Evolutionary conservation across 64 coral and sea anemone genomes (phyloP), one percentile per base, ranked within the genome.

Genomic region (Catalaphyllia jardinei): DNA sequence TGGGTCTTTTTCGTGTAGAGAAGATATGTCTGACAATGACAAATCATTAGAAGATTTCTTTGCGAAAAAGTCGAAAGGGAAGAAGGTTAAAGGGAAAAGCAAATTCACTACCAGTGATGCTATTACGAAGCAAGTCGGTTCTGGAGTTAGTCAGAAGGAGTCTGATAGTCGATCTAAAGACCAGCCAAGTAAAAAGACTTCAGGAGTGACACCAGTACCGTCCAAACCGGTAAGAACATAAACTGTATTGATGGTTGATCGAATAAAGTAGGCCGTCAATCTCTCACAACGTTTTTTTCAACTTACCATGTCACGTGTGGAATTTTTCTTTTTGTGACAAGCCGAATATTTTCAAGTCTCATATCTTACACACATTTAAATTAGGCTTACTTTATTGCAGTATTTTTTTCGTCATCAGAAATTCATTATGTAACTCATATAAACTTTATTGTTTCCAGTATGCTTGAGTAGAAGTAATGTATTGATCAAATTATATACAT

Each of bases 1-100:
- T 83, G 83, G 84, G 82, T 89, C 51, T 74, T 88, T 78, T 76
- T 91, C 88, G 90, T 95, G 93, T 62, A 84, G 82, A 95, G 42
- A 95, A 85, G 81, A 82, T 71, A 99, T 99, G 97, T 94, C 87
- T 75, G 91, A 95, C 73, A 79, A 92, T 84, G 97, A 99, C 77
- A 95, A 95, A 87, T 95, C 93, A 75, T 93, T 99, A 76, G 97
- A 99, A 52, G 94, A 95, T 99, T 99, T 99, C 86, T 99, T 99
- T 73, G 93, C 97, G 75, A 99, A 99, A 91, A 99, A 99, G 94
- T 79, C 71, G 22, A 99, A 99, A 76, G 97, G 90, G 64, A 99
- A 99, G 90, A 99, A 99, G 86, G 87, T 82, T 35, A 99, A 99
- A 93, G 80, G 69, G 78, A 99, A 99, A 52, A 77, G 80, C 28